Conservation (phyloP, 1,140 invertebrate species). For the Megalonaias nervosa region DNA sequence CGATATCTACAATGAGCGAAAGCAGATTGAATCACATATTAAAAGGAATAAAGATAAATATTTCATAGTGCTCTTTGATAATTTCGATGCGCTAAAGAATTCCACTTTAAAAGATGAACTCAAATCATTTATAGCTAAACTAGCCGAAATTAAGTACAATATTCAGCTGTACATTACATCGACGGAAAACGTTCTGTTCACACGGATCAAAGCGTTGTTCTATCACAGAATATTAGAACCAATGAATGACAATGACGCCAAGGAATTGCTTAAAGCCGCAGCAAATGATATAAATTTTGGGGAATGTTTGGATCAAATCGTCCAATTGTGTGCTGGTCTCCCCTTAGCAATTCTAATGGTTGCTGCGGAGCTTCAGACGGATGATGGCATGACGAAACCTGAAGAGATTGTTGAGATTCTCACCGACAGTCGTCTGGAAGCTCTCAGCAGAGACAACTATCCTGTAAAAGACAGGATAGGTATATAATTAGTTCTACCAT, state of each 20-base stretch:
- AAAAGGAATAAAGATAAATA: not conserved
- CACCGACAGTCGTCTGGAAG: not conserved
- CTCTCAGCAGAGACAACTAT: conserved; percentile 8
- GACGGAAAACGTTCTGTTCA: conserved; percentile 1
- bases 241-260: not conserved
- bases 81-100: not conserved
- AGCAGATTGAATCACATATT: no score
- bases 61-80: conserved; percentile 10
- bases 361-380: not conserved
- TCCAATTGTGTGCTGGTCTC: conserved; percentile 5
- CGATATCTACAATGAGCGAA: no score
- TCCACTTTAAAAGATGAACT: not conserved
- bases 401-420: conserved; percentile 13
- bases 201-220: not conserved
- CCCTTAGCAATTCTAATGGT: conserved; percentile 6
- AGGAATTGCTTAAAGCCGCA: not conserved
- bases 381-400: conserved; percentile 5
- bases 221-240: not conserved
- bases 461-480: conserved; percentile 15
- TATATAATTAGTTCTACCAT: not conserved
- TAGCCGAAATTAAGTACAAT: not conserved
- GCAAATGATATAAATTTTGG: not conserved
- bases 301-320: conserved; percentile 5
- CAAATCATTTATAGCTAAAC: not conserved
- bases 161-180: conserved; percentile 3